Conservation (phyloP, 2,113 vertebrate genomes). For the Hemibagrus wyckioides region DNA sequence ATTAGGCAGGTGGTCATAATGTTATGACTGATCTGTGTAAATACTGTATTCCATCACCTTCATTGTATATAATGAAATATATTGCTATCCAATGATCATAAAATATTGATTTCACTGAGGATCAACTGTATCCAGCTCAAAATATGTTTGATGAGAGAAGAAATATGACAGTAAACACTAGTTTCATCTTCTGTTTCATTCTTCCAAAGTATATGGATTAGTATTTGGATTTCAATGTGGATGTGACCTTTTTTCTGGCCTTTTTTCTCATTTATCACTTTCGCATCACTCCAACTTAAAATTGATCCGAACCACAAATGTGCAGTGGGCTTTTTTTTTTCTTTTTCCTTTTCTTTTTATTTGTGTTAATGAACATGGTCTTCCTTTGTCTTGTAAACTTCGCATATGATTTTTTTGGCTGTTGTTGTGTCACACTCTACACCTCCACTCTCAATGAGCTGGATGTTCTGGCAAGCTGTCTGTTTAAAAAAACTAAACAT, state of each 20-base stretch:
- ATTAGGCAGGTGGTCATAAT: too few relatives aligned
- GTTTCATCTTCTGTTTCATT: not conserved
- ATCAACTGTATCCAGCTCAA: not conserved
- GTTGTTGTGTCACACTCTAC: not conserved
- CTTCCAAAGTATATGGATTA: not conserved
- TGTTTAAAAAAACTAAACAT: not conserved
- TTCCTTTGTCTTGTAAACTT: not conserved
- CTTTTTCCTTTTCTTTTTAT: not conserved
- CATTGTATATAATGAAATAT: not conserved
- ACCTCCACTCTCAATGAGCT: too few relatives aligned
- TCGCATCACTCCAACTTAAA: not conserved
- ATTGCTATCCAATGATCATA: not conserved
- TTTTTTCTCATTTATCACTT: not conserved
- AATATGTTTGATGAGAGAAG: not conserved
- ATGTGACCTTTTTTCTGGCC: not conserved
- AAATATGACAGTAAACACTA: not conserved
- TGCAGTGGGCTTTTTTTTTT: not conserved
- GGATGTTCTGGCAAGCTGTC: too few relatives aligned
- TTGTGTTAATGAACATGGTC: not conserved
- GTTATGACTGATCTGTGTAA: too few relatives aligned
- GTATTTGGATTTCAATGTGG: not conserved
- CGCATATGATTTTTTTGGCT: not conserved
- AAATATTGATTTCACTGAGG: not conserved
- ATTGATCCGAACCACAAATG: not conserved
- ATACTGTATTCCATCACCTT: not conserved